phyloP scores from a whole-genome alignment of 2,888 invertebrate species.

The Galeruca laticollis region DNA sequence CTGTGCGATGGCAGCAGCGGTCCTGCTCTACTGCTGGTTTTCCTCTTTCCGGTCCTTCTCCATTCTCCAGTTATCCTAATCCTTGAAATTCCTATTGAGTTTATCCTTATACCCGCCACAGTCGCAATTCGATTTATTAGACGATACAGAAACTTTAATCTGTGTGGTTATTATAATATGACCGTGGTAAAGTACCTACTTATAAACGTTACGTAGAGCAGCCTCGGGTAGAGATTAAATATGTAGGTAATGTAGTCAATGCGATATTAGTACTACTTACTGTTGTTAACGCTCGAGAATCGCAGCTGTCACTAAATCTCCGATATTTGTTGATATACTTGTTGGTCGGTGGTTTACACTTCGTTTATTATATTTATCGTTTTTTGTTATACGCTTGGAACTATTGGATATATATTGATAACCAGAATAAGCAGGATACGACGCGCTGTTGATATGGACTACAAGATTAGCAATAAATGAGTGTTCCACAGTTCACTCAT shows the following conservation, averaged over 20 bases:
- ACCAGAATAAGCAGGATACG: constrained; percentile 39
- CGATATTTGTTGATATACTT: constrained; percentile 27
- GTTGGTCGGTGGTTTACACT: constrained; percentile 15
- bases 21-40: constrained; percentile 42
- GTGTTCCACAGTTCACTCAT: constrained; percentile 63
- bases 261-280: constrained; percentile 44
- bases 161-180: constrained; percentile 27
- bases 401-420: constrained; percentile 44
- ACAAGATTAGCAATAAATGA: constrained; percentile 66
- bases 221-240: constrained; percentile 32
- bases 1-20: constrained; percentile 38
- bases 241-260: constrained; percentile 6
- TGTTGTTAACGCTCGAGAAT: constrained; percentile 28
- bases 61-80: constrained; percentile 1
- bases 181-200: constrained; percentile 38
- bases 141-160: constrained; percentile 39
- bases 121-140: constrained; percentile 33
- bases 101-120: constrained; percentile 17
- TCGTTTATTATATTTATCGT: constrained; percentile 8
- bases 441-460: constrained; percentile 62
- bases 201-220: constrained; percentile 25
- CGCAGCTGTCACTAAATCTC: constrained; percentile 16
- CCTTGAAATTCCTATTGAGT: not conserved
- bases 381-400: constrained; percentile 55
- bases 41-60: constrained; percentile 3